Base-by-base conservation (phyloP, 2,797 vertebrate species). In the Tenualosa ilisha region DNA sequence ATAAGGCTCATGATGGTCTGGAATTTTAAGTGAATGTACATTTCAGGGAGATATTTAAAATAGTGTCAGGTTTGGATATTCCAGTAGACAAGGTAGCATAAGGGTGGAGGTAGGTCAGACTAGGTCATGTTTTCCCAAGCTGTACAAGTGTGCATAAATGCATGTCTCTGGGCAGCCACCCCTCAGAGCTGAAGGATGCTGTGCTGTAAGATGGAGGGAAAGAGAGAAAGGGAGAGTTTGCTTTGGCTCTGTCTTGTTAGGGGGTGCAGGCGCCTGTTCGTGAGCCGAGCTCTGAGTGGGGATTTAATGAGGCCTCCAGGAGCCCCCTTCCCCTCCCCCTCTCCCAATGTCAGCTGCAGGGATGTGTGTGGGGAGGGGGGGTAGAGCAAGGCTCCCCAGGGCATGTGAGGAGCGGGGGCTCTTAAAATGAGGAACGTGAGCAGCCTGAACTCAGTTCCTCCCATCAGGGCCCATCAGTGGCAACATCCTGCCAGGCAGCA, bases 231-330 rank as follows among this genome's bases (percentile, higher is more conserved):
- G 7, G 72, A 79, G 26, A 17, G 72, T 79, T 79, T 79, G 72
- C 37, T 79, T 79, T 79, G 72, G 72, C 72, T 79, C 15, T 79
- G 72, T 40, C 40, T 46, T 79, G 72, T 17, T 43, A 17, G 37
- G 40, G 72, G 72, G 72, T 43, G 72, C 17, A n/a, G 40, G 37
- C 72, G 72, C 72, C 17, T 46, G 37, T 79, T 79, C 17, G 37
- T 43, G 72, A 46, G 72, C 72, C 37, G 63, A 54, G 49, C 56
- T 51, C 75, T 12, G 72, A n/a, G 82, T 49, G 59, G 50, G 61
- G 79, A 59, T 88, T 89, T 90, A 91, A 90, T 88, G 82, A 89
- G 87, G 84, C 84, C 89, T 86, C 65, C 83, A 82, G 90, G 89
- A 86, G 82, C 84, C 68, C 49, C 81, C 68, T 56, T 13, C 65